These are phyloP conservation scores for Myrmecobius fasciatus DNA, from an alignment of 2,113 vertebrate species.

Conservation along the genomic window DNA sequence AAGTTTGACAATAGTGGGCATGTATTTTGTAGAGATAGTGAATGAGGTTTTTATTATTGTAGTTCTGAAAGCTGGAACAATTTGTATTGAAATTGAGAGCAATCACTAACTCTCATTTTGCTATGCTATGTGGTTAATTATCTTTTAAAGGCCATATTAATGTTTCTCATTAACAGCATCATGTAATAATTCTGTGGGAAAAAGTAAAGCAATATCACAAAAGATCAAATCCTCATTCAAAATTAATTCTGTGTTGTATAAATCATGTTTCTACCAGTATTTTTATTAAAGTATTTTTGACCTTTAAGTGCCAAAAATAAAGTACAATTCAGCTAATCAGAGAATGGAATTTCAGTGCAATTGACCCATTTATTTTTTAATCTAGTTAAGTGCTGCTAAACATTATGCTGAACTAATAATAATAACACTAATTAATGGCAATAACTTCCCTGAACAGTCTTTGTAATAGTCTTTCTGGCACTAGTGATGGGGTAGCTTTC, in stretches of 20 bases:
- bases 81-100: conserved; percentile 67
- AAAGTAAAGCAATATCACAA: conserved; percentile 74
- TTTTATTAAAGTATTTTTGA: conserved; percentile 36
- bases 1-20: background rate
- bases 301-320: conserved; percentile 56
- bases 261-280: conserved; percentile 66
- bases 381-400: conserved; percentile 61
- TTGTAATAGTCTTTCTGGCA: conserved; percentile 51
- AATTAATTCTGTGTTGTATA: conserved; percentile 75
- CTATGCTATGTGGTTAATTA: conserved; percentile 76
- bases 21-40: conserved; percentile 44
- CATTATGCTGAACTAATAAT: conserved; percentile 64
- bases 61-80: conserved; percentile 28
- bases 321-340: conserved; percentile 61
- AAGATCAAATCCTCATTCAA: conserved; percentile 80
- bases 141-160: conserved; percentile 76
- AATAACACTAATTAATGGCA: conserved; percentile 47
- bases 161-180: conserved; percentile 75
- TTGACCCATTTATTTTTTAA: conserved; percentile 73
- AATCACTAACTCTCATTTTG: conserved; percentile 72
- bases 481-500: conserved; percentile 50
- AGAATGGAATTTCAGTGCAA: conserved; percentile 59
- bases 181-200: conserved; percentile 71
- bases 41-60: background rate
- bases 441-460: conserved; percentile 61